phyloP scores from a whole-genome alignment of 2,113 vertebrate species.

The Ameiurus melas region DNA sequence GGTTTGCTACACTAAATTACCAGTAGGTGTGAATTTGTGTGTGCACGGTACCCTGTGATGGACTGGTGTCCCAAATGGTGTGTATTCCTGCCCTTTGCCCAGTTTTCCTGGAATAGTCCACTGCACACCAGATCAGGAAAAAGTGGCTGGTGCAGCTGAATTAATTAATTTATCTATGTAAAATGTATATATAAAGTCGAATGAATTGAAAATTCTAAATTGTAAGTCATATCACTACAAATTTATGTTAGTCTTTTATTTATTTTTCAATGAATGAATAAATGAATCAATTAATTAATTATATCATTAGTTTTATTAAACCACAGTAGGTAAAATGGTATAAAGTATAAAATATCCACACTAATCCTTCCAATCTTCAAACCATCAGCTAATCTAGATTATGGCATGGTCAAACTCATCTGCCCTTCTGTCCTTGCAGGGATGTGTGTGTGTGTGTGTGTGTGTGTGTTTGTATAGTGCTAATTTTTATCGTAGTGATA shows the following conservation, averaged over 20 bases:
- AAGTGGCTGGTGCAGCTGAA: neutral
- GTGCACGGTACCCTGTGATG: neutral
- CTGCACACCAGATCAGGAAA: neutral
- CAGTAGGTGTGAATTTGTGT: neutral
- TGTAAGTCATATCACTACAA: neutral
- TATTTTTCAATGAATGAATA: neutral
- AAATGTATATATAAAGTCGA: neutral
- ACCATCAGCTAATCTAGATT: slow-evolving; percentile 47
- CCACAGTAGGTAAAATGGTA: neutral
- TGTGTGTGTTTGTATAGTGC: slow-evolving; percentile 64
- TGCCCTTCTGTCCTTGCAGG: slow-evolving; percentile 59
- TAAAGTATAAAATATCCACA: neutral
- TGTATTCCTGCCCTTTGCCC: neutral
- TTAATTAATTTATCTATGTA: neutral
- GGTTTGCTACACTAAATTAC: neutral
- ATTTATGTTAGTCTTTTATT: neutral
- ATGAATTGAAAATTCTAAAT: too few species aligned
- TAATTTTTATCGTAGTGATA: slow-evolving; percentile 80
- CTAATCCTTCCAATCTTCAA: slow-evolving; percentile 2
- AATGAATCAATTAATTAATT: neutral
- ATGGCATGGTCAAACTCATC: slow-evolving; percentile 54
- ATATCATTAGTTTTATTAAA: neutral
- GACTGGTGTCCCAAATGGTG: too few species aligned
- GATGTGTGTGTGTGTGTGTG: slow-evolving; percentile 43
- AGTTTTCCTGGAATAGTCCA: neutral